Evolutionary conservation across 2,113 vertebrate genomes (phyloP), one percentile per base, ranked within the genome.

Genomic region (Ibidorhyncha struthersii): DNA sequence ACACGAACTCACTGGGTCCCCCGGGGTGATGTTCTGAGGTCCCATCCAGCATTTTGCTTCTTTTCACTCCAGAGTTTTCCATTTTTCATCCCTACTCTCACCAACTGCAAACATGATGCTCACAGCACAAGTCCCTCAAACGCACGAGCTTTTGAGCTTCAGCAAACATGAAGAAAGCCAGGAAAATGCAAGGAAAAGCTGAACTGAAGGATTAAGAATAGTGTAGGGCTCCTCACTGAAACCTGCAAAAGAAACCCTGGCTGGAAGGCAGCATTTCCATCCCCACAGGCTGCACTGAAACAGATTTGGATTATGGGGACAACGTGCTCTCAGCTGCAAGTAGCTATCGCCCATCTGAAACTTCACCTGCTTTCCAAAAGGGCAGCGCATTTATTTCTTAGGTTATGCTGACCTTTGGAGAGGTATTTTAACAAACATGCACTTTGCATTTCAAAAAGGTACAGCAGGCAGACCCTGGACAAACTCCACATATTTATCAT

Each of bases 371-470:
- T 80, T 45, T 72, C 80, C 59, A 41, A 73, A 90, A 96, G 90
- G 84, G 62, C 89, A 77, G 78, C 49, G 25, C 58, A 5, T 79
- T 80, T 65, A 61, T 83, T 95, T 50, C 43, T 3, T 78, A 71
- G 93, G 74, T 88, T 95, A 63, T 9, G 38, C 50, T 95, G 92
- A 96, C 86, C 96, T 94, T 96, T 93, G 67, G 59, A 88, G 77
- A 91, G 49, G 84, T 45, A 94, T 94, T 96, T 86, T 91, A 91
- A 84, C 77, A 70, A 79, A 69, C 62, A 10, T 3, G 23, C 82
- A 71, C 58, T 96, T 82, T 90, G 93, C 82, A 95, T 96, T 92
- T 93, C 76, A 93, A 72, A 96, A 90, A 94, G 76, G 61, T 76
- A 82, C 65, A 53, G 76, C 79, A 82, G 71, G 72, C 90, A 89